Base-by-base conservation (phyloP, 2,888 invertebrate species). In the Xanthorhoe spadicearia region DNA sequence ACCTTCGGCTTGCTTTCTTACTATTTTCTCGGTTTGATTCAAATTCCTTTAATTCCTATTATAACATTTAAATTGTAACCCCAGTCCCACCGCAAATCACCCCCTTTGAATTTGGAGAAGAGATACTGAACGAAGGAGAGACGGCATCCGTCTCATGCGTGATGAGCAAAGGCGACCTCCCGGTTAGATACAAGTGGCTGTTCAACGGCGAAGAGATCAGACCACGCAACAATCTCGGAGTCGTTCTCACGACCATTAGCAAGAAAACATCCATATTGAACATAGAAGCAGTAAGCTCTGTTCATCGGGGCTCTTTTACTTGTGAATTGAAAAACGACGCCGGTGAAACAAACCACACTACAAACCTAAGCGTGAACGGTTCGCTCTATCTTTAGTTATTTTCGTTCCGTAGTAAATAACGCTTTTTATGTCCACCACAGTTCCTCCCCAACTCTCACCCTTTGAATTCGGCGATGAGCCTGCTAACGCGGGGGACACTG, bases 131-230 rank as follows among this genome's bases (percentile, higher is more conserved):
- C 80, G 95, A 96, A 79, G 95, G 96, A 71, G 96, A 96, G 81
- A 94, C 95, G 77, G 95, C 95, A 23, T 96, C 96, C 17, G 95
- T 95, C 23, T 94, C 95, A 59, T 97, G 97, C 84, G 94, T 95
- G 54, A 96, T 97, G 76, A 95, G 94, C 81, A 96, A 96, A 85
- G 97, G 97, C 32, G 98, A 98, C 85, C 90, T 96, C 50, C 97
- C 97, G 10, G 94, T 97, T 70, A 94, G 94, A 72, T 96, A 98
- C 73, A 94, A 94, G 58, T 97, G 97, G 97, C 94, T 94, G 53
- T 94, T 95, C 76, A 94, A 95, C 70, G 93, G 92, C 68, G 88
- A 90, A 77, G 85, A 88, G 66, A 89, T 94, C 58, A 84, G 79
- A 75, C 90, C 89, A 72, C 93, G 92, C 70, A 94, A 94, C 77